Conservation (phyloP, 2,888 invertebrate species). For the Hyles lineata region DNA sequence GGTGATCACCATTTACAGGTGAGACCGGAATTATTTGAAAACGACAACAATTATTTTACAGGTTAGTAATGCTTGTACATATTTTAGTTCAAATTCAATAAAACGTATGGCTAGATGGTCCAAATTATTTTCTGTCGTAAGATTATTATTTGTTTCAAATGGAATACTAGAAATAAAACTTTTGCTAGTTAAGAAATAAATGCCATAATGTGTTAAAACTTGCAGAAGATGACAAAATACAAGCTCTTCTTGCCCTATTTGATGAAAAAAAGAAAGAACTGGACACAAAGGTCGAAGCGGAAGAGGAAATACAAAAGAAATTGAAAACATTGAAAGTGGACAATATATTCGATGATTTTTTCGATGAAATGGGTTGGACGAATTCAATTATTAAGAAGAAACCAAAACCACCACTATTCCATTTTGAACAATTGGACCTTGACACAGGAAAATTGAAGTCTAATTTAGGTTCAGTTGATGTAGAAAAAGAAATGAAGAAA, state of each 20-base stretch:
- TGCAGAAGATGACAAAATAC: constrained; percentile 67
- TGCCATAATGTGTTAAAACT: constrained; percentile 20
- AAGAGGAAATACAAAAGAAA: constrained; percentile 65
- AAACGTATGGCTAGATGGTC: too few species aligned
- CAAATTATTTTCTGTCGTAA: too few species aligned
- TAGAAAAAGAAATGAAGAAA: constrained; percentile 86
- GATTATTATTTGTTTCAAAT: too few species aligned
- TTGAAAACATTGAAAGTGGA: constrained; percentile 68
- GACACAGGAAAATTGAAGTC: constrained; percentile 76
- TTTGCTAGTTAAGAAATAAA: too few species aligned
- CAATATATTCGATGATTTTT: constrained; percentile 69
- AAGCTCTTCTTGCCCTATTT: constrained; percentile 65
- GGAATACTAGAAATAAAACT: too few species aligned
- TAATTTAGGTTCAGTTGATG: constrained; percentile 70
- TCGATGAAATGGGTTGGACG: constrained; percentile 75
- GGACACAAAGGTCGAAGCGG: constrained; percentile 54
- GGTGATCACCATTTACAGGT: constrained; percentile 77
- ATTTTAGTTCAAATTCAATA: constrained; percentile 15
- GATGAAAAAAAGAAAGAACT: constrained; percentile 70
- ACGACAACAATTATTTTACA: constrained; percentile 67
- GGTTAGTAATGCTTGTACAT: constrained; percentile 60
- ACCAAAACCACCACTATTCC: constrained; percentile 56
- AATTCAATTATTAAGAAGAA: constrained; percentile 61
- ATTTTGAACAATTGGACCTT: constrained; percentile 69
- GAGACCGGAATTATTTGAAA: constrained; percentile 62